A percentile compares a stretch with the other conserved stretches of the same genome.
Evolutionary conservation across 2,113 vertebrate genomes (phyloP).

Genomic region (Aegotheles bennettii): DNA sequence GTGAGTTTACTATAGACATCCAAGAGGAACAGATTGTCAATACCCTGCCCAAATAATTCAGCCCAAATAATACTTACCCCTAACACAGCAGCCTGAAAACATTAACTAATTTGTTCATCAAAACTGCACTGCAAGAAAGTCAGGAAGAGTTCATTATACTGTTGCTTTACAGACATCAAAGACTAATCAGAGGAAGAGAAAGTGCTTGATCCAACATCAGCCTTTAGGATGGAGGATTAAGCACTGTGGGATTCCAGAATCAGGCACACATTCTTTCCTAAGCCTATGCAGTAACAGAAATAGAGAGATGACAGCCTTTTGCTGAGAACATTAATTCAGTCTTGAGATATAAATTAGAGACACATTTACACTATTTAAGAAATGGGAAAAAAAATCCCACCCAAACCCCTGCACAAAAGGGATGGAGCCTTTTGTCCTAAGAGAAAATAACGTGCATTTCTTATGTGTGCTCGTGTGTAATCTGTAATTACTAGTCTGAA

Average conservation of each 20-base stretch:
- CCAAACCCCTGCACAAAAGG: background rate
- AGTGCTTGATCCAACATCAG: background rate
- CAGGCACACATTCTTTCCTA: background rate
- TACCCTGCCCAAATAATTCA: background rate
- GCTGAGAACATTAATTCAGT: background rate
- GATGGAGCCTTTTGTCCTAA: background rate
- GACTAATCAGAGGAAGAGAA: background rate
- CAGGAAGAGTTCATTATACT: background rate
- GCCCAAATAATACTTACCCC: background rate
- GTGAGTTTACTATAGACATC: background rate
- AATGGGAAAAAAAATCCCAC: background rate
- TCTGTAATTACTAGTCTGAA: background rate
- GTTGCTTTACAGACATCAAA: background rate
- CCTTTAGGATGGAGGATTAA: background rate
- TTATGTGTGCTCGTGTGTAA: background rate
- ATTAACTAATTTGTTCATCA: background rate
- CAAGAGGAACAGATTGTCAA: background rate
- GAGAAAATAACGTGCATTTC: background rate
- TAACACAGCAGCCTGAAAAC: background rate
- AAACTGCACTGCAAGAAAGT: background rate
- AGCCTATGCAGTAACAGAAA: background rate
- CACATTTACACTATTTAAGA: background rate
- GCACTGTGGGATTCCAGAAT: background rate
- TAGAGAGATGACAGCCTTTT: background rate
- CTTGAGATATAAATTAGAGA: background rate